phyloP scores from a whole-genome alignment of 1,140 invertebrate genomes.

The Pachyrhynchus sulphureomaculatus region DNA sequence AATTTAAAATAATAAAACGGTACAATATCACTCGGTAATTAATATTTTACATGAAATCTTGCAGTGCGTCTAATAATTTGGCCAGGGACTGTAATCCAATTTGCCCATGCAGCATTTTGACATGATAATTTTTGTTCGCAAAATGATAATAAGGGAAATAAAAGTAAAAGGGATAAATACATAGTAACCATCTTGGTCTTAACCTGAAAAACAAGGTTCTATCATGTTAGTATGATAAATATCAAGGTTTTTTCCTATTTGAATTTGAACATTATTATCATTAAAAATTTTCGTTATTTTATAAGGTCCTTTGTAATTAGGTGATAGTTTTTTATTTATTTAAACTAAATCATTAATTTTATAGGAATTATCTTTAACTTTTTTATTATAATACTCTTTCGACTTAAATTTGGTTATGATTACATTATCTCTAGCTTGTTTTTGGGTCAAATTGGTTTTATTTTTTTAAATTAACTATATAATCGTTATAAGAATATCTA shows the following conservation, averaged over 20 bases:
- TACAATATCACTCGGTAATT: too few relatives aligned
- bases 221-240: too few relatives aligned
- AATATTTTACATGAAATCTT: too few relatives aligned
- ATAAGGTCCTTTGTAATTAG: slow-evolving; percentile 1
- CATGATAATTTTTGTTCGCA: too few relatives aligned
- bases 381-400: background rate
- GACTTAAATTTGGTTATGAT: background rate
- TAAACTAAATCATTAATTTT: background rate
- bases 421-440: background rate
- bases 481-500: slow-evolving; percentile 28
- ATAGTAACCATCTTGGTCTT: too few relatives aligned
- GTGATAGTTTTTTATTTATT: slow-evolving; percentile 5
- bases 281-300: background rate
- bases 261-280: background rate
- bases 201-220: too few relatives aligned
- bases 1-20: too few relatives aligned
- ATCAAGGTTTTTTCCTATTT: background rate
- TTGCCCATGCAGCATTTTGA: too few relatives aligned
- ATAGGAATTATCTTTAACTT: background rate
- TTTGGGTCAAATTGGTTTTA: background rate
- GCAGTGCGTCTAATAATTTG: too few relatives aligned
- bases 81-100: too few relatives aligned
- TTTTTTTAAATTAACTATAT: slow-evolving; percentile 1
- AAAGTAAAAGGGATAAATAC: too few relatives aligned
- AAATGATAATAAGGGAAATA: too few relatives aligned